These are phyloP conservation scores for Zoanthus sociatus DNA, from an alignment of 92 coral and sea anemone species.

Conservation along the genomic window DNA sequence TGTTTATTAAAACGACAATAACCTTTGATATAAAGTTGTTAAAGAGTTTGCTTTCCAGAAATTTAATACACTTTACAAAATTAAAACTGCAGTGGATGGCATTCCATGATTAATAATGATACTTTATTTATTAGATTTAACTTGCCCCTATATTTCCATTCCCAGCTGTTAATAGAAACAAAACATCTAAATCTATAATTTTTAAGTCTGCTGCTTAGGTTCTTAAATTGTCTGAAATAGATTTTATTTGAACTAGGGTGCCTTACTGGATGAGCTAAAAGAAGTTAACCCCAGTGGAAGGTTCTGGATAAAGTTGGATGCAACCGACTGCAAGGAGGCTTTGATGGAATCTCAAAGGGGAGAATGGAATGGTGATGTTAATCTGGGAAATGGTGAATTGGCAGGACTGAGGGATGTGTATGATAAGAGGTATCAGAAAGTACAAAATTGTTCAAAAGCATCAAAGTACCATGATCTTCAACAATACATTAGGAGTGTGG, in stretches of 20 bases:
- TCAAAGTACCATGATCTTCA: not conserved
- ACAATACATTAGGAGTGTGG: not conserved
- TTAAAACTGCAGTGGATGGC: not conserved
- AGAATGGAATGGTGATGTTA: slow-evolving; percentile 53
- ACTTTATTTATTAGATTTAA: too few species aligned
- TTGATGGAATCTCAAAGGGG: slow-evolving; percentile 39
- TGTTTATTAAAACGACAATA: not conserved
- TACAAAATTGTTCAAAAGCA: not conserved
- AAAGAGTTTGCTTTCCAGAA: not conserved
- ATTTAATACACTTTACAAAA: not conserved
- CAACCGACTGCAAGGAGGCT: slow-evolving; percentile 41
- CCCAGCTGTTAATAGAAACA: not conserved
- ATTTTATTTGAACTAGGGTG: slow-evolving; percentile 37
- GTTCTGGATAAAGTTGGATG: slow-evolving; percentile 54
- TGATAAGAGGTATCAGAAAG: not conserved
- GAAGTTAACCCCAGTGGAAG: slow-evolving; percentile 39
- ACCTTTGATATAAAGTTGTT: not conserved
- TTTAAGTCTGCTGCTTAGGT: not conserved
- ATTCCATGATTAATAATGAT: not conserved
- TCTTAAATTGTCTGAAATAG: slow-evolving; percentile 18
- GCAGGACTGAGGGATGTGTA: slow-evolving; percentile 9
- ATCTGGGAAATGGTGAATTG: slow-evolving; percentile 39
- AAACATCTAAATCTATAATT: not conserved
- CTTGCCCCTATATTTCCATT: not conserved
- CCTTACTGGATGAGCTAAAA: slow-evolving; percentile 40